phyloP scores from a whole-genome alignment of 2,113 vertebrate genomes.

The Cryptoleucopteryx plumbea region DNA sequence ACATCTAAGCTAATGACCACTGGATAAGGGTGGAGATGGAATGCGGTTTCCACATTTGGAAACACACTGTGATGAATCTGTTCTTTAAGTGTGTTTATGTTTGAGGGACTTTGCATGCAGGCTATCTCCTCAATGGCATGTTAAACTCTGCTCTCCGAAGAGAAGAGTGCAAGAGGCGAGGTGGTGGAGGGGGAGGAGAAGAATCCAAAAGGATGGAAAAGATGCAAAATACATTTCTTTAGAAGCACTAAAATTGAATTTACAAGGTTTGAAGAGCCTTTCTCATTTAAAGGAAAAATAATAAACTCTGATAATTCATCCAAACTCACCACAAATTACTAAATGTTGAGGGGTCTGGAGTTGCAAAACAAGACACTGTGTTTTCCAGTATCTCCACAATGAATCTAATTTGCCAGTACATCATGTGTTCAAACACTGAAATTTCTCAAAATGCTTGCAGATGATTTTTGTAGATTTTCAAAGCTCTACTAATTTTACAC shows the following conservation, averaged over 20 bases:
- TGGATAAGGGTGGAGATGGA: constrained; percentile 47
- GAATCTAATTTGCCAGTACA: neutral
- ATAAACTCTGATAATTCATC: neutral
- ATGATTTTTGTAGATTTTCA: neutral
- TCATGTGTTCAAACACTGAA: neutral
- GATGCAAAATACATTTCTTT: neutral
- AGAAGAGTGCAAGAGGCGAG: neutral
- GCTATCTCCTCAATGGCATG: neutral
- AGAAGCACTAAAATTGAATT: neutral
- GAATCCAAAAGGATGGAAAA: neutral
- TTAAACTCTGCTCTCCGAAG: constrained; percentile 39
- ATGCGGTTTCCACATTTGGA: constrained; percentile 28
- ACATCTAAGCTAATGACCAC: constrained; percentile 12
- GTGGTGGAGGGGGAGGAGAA: neutral
- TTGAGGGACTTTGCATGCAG: constrained; percentile 15
- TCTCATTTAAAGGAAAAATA: neutral
- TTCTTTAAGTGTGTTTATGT: constrained; percentile 52
- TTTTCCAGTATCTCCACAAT: neutral
- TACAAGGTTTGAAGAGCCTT: neutral
- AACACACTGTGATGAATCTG: neutral
- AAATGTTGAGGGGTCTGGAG: neutral
- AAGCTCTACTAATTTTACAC: neutral
- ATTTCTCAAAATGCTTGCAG: neutral
- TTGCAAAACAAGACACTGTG: accelerated
- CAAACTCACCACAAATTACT: neutral